These are phyloP conservation scores for Melanotaenia pygmaea DNA, from an alignment of 2,797 vertebrate species.

Conservation along the genomic window DNA sequence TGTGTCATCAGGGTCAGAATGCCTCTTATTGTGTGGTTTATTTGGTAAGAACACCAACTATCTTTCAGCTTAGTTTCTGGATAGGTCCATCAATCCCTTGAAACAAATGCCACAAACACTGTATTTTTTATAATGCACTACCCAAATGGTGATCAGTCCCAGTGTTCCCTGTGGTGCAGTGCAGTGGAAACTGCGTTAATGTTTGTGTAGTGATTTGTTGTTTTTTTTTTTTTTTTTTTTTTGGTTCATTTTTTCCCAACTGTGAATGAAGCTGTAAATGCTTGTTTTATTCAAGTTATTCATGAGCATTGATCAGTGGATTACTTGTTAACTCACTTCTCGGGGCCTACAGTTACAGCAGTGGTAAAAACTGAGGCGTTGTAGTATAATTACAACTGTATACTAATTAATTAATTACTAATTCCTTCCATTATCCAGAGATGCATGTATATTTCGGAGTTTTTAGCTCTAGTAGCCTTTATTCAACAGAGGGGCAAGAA, in stretches of 20 bases:
- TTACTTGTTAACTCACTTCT: constrained; percentile 9
- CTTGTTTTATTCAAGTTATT: too few species aligned
- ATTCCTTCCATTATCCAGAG: too few species aligned
- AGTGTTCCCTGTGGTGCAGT: constrained; percentile 33
- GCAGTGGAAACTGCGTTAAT: constrained; percentile 40
- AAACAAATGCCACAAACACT: constrained; percentile 45
- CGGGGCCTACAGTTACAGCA: not conserved
- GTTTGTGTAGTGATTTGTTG: not conserved
- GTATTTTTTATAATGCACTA: constrained; percentile 44
- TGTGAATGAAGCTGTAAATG: not conserved
- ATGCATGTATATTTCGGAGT: too few species aligned
- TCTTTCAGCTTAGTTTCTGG: constrained; percentile 36
- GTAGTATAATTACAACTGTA: not conserved
- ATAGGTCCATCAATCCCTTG: constrained; percentile 26
- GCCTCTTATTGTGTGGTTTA: constrained; percentile 61
- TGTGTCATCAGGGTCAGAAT: constrained; percentile 68
- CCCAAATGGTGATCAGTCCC: constrained; percentile 42
- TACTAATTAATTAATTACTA: not conserved
- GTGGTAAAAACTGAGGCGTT: not conserved
- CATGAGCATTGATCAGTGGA: too few species aligned
- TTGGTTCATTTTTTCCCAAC: not conserved
- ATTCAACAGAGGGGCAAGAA: too few species aligned
- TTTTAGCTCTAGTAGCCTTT: too few species aligned
- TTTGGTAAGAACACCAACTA: constrained; percentile 53
- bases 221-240: not conserved